Conservation (phyloP, 2,888 invertebrate species). For the Cheilosia impressa region DNA sequence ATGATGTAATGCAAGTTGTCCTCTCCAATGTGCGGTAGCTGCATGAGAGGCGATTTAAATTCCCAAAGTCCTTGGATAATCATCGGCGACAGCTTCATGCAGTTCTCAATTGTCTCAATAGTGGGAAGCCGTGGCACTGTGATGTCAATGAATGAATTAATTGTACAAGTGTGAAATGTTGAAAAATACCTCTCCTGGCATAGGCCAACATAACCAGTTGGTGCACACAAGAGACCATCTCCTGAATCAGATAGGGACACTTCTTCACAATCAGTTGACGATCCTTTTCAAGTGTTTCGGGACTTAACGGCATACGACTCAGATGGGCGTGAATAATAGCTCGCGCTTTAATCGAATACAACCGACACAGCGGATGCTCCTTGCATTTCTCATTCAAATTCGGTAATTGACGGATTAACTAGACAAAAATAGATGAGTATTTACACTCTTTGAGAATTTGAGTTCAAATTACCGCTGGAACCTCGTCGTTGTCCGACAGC, state of each 20-base stretch:
- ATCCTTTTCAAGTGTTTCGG: slow-evolving; percentile 92
- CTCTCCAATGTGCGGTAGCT: slow-evolving; percentile 96
- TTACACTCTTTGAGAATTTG: neutral
- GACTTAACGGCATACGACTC: slow-evolving; percentile 91
- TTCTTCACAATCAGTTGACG: slow-evolving; percentile 93
- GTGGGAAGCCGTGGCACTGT: slow-evolving; percentile 92
- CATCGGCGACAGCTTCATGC: slow-evolving; percentile 98
- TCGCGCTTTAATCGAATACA: slow-evolving; percentile 96
- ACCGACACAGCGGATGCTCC: slow-evolving; percentile 95
- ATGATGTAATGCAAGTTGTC: slow-evolving; percentile 94
- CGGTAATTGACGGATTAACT: slow-evolving; percentile 95
- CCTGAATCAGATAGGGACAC: slow-evolving; percentile 97
- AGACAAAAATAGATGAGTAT: slow-evolving; percentile 77
- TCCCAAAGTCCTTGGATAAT: slow-evolving; percentile 98
- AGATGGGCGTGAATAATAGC: slow-evolving; percentile 98
- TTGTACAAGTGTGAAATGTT: neutral
- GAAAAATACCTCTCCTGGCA: slow-evolving; percentile 90
- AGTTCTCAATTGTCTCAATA: slow-evolving; percentile 98
- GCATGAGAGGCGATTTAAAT: slow-evolving; percentile 95
- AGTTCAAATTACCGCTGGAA: slow-evolving; percentile 89
- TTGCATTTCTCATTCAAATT: slow-evolving; percentile 98
- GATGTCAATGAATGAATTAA: slow-evolving; percentile 72
- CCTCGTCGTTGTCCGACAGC: slow-evolving; percentile 96
- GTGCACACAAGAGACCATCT: slow-evolving; percentile 98
- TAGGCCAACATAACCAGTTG: slow-evolving; percentile 96